Evolutionary conservation across 2,888 invertebrate species (phyloP).

Genomic region (Pyrrhia umbra): DNA sequence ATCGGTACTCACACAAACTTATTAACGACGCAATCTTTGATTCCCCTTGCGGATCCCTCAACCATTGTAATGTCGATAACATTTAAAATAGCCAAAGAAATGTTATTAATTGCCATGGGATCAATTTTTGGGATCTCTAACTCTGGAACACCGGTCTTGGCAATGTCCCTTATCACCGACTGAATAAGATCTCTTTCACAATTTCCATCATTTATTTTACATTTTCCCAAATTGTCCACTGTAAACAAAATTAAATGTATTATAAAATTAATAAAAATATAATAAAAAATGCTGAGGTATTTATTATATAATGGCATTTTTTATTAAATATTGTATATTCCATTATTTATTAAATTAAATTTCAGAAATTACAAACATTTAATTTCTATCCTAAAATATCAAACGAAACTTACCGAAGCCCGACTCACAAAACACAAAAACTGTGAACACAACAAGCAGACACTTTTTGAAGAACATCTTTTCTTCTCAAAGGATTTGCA

Average conservation of each 20-base stretch:
- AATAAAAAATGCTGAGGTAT: not conserved
- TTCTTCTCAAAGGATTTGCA: not conserved
- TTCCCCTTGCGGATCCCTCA: constrained; percentile 69
- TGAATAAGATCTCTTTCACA: constrained; percentile 64
- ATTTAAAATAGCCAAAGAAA: constrained; percentile 58
- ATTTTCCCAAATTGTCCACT: constrained; percentile 63
- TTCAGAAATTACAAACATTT: no score
- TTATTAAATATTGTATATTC: no score
- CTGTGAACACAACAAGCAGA: constrained; percentile 24
- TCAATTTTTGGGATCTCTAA: constrained; percentile 68
- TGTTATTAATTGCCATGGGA: constrained; percentile 65
- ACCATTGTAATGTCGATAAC: constrained; percentile 63
- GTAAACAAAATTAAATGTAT: constrained; percentile 16
- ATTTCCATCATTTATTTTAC: constrained; percentile 63
- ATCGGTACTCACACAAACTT: constrained; percentile 55
- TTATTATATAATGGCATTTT: no score
- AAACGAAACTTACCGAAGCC: constrained; percentile 42
- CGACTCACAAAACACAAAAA: constrained; percentile 41
- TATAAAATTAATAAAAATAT: no score
- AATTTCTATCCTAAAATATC: no score
- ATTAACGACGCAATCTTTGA: constrained; percentile 63
- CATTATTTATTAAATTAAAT: no score
- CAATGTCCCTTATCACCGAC: constrained; percentile 52
- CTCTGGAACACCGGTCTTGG: constrained; percentile 68
- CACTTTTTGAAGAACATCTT: constrained; percentile 40